Base-by-base conservation (phyloP, 2,888 invertebrate genomes). In the Apeira syringaria region DNA sequence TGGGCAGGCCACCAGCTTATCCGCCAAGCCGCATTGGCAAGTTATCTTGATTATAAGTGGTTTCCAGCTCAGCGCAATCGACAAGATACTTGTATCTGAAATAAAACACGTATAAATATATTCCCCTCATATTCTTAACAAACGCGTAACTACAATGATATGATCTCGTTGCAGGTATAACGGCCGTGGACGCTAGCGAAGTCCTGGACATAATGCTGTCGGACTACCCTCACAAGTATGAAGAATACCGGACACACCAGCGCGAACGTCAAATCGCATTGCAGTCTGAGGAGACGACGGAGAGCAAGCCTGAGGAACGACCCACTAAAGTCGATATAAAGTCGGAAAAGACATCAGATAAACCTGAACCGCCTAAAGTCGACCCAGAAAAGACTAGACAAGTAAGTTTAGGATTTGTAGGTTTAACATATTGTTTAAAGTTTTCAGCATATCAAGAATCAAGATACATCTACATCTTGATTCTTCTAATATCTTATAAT, bases 211-310 rank as follows among this genome's bases (percentile, higher is more conserved):
- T 99, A 41, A 98, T 99, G 98, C 94, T 95, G 56, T 94, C 95
- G 18, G 99, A 99, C 84, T 99, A 98, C 81, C 97, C 97, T 28
- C 96, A 96, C 48, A 98, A 98, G 70, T 99, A 98, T 74, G 96
- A 97, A 77, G 98, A 98, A 69, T 96, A 95, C 74, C 93, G 96
- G 39, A 93, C 94, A 53, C 92, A 94, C 61, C 93, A 94, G 74
- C 89, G 74, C 2, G 92, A 74, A 45, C 71, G 93, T 61, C 95
- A 82, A 36, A 61, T 76, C 8, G 59, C 69, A 1, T 75, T 58
- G 20, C 52, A 67, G 0, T 32, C 40, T 1, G 60, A 59, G 3
- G 48, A 61, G 3, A 29, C 47, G 0, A 61, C 58, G 8, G 79
- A 81, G 8, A 34, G 52, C 8, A 77, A 79, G 53, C 41, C 56